Evolutionary conservation across 2,797 vertebrate species (phyloP), one percentile per base, ranked within the genome.

Genomic region (Onychomys leucogaster): DNA sequence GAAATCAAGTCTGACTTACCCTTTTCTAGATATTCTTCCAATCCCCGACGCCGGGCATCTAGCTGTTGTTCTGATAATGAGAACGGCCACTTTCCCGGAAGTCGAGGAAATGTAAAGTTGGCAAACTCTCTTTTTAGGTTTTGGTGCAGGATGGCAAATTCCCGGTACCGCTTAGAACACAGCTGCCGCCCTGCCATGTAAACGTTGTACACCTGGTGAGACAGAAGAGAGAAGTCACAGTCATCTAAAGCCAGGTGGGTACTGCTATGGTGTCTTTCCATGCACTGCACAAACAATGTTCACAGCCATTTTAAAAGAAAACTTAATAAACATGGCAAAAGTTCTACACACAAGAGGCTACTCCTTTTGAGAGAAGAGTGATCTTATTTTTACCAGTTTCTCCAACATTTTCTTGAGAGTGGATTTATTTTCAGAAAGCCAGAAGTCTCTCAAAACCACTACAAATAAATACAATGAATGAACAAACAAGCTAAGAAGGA

Each of bases 1-100:
- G 67, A 29, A 29, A 23, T 32, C n/a, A 67, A 57, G 16, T 49
- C 34, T 41, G 27, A 3, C 57, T 55, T 96, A 99, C 99, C 99
- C 97, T 99, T 99, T 95, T 99, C 99, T 90, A 99, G 96, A 96
- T 99, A 99, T 96, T 99, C 99, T 97, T 99, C 99, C 76, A 99
- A 98, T 10, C 99, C 99, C 82, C 99, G 98, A 95, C 99, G 98
- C 46, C 99, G 99, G 0, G 99, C 98, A 0, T 99, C 99, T 97
- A 99, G 98, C 98, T 99, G 99, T 98, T 99, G 99, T 98, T 99
- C 99, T 0, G 99, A 99, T 89, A 99, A 97, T 0, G 99, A 99
- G 98, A 99, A 99, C 0, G 99, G 99, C 99, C 99, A 99, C 86
- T 99, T 99, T 29, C 99, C 99, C 0, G 99, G 99, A 25, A 99